A percentile compares a stretch with the other conserved stretches of the same genome.
Evolutionary conservation across 1,140 invertebrate species (phyloP).

Genomic region (Dermatophagoides farinae): DNA sequence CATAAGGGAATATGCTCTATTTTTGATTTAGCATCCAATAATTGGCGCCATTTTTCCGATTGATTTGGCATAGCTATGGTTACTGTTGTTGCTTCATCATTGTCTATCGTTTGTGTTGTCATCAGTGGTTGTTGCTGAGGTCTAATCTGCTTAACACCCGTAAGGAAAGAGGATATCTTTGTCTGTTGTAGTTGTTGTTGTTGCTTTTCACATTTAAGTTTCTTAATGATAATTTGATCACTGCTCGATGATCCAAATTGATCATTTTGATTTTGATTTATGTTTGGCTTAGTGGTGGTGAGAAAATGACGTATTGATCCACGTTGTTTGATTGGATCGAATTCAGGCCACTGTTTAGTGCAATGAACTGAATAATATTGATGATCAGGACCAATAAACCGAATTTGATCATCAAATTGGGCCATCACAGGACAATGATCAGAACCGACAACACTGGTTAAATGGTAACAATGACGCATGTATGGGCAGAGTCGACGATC

Average conservation of each 20-base stretch:
- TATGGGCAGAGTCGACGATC: slow-evolving; percentile 24
- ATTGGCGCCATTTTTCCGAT: background rate
- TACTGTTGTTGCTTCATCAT: background rate
- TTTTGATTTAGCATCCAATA: background rate
- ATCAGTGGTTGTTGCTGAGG: background rate
- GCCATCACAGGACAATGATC: slow-evolving; percentile 37
- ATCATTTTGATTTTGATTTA: background rate
- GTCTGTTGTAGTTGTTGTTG: background rate
- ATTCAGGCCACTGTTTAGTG: slow-evolving; percentile 15
- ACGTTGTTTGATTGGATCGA: background rate
- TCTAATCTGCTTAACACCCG: background rate
- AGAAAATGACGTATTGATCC: slow-evolving; percentile 12
- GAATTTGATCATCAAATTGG: slow-evolving; percentile 20
- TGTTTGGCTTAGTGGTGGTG: background rate
- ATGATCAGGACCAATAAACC: background rate
- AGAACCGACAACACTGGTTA: slow-evolving; percentile 32
- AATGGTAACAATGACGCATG: slow-evolving; percentile 26
- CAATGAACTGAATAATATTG: slow-evolving; percentile 3
- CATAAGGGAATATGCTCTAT: background rate
- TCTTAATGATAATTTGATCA: background rate
- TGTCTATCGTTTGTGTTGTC: background rate
- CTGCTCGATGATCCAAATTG: background rate
- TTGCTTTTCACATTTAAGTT: background rate
- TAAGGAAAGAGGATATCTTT: background rate
- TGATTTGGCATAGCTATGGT: background rate